Evolutionary conservation across 2,888 invertebrate genomes (phyloP).

Genomic region (Pogonocherus hispidulus): DNA sequence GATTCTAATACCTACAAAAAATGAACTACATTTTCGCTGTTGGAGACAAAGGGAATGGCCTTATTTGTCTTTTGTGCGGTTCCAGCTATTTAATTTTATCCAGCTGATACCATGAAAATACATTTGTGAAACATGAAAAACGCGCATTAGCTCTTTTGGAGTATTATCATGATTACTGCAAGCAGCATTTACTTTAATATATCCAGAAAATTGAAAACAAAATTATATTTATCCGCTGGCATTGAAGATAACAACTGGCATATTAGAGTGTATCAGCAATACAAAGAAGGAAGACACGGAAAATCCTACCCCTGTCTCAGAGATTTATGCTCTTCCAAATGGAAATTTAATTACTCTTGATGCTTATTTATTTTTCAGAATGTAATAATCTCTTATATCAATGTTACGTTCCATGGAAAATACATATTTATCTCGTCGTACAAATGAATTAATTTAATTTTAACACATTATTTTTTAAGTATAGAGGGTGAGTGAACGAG

Average conservation of each 20-base stretch:
- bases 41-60: neutral
- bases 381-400: neutral
- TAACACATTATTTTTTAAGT: too few species aligned
- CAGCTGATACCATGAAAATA: neutral
- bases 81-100: neutral
- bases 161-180: neutral
- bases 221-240: neutral
- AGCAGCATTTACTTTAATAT: neutral
- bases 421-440: neutral
- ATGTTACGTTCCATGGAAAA: neutral
- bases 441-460: neutral
- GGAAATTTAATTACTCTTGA: neutral
- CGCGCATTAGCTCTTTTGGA: constrained; percentile 4
- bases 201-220: constrained; percentile 2
- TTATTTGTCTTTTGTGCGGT: constrained; percentile 4
- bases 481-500: too few species aligned
- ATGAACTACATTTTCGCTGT: neutral
- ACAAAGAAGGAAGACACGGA: neutral
- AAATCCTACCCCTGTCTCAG: neutral
- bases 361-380: neutral
- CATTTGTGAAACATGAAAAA: constrained; percentile 4
- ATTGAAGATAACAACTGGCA: neutral
- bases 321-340: neutral
- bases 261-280: neutral
- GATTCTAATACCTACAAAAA: neutral